Base-by-base conservation (phyloP, 2,797 vertebrate genomes). In the Arctocebus calabarensis region DNA sequence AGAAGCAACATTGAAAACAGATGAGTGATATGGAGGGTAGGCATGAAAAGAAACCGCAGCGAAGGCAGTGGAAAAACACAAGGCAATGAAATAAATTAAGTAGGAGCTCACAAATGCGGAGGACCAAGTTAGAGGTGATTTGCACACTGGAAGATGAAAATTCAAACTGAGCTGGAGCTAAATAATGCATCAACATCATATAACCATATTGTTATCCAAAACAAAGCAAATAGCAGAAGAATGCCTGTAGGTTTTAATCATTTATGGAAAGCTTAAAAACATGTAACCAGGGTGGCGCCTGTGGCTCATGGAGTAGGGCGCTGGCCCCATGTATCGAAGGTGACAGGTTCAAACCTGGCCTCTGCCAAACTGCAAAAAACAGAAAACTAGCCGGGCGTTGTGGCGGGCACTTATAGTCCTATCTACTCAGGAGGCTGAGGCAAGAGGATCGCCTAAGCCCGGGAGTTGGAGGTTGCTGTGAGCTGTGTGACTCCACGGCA, bases 251-350 rank as follows among this genome's bases (percentile, higher is more conserved):
- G 40, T 75, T 55, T 83, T 82, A 37, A 78, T 64, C 3, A 37
- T 68, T 91, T 85, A 66, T 25, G 19, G n/a, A 40, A 73, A 95
- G 29, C 70, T 82, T 93, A 61, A 71, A 88, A 88, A 83, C 34
- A 64, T 27, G 37, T 79, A 68, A 85, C 40, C 40, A 40, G 40
- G 40, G 40, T 5, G 40, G 40, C 5, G 40, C 40, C 40, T 40
- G 40, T 40, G 40, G 40, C 40, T 40, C 40, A 40, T 40, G 40
- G 40, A 40, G 40, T 40, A 40, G 40, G 40, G 40, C 40, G 3
- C 40, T 40, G 40, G 40, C 3, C 40, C 40, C 40, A 40, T 40
- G 5, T 40, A 40, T 5, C 40, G 40, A 40, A 40, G 40, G 40
- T 40, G 40, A 5, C 40, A 40, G 40, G 40, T 40, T 40, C 40